These are phyloP conservation scores for Macaria liturata DNA, from an alignment of 2,888 invertebrate species.

Conservation along the genomic window DNA sequence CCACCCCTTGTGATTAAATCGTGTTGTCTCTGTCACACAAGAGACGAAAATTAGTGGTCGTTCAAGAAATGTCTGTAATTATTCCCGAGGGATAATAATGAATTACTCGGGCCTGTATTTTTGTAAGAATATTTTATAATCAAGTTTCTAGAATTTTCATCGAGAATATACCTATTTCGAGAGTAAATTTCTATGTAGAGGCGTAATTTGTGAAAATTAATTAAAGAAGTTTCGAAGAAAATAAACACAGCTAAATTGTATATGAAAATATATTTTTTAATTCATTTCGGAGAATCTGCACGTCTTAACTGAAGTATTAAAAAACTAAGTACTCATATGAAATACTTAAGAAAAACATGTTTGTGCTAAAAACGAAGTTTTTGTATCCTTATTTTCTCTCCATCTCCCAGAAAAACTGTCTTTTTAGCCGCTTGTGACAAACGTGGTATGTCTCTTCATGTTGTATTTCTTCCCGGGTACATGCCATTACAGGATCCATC, in stretches of 20 bases:
- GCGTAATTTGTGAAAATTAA: conserved; percentile 7
- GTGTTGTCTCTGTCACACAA: conserved; percentile 8
- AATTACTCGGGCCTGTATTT: conserved; percentile 24
- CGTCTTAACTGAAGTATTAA: too few species aligned
- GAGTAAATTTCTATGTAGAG: conserved; percentile 9
- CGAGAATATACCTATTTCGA: neutral
- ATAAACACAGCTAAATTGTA: neutral
- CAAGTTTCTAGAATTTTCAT: conserved; percentile 5
- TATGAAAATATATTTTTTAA: too few species aligned
- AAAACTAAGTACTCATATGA: too few species aligned
- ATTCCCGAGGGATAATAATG: conserved; percentile 24
- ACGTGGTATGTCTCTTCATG: too few species aligned
- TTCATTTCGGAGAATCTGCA: too few species aligned
- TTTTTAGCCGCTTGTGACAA: too few species aligned
- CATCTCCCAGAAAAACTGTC: too few species aligned
- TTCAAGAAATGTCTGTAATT: conserved; percentile 23
- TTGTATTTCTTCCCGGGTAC: conserved; percentile 30
- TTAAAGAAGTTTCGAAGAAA: conserved; percentile 11
- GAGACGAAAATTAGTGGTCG: conserved; percentile 24
- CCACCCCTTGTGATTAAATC: neutral
- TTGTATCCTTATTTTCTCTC: too few species aligned
- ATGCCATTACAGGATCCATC: conserved; percentile 38
- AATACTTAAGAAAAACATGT: too few species aligned
- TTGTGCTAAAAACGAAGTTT: too few species aligned
- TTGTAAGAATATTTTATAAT: conserved; percentile 21